These are phyloP conservation scores for Excalfactoria chinensis DNA, from an alignment of 2,113 vertebrate genomes.

Conservation along the genomic window DNA sequence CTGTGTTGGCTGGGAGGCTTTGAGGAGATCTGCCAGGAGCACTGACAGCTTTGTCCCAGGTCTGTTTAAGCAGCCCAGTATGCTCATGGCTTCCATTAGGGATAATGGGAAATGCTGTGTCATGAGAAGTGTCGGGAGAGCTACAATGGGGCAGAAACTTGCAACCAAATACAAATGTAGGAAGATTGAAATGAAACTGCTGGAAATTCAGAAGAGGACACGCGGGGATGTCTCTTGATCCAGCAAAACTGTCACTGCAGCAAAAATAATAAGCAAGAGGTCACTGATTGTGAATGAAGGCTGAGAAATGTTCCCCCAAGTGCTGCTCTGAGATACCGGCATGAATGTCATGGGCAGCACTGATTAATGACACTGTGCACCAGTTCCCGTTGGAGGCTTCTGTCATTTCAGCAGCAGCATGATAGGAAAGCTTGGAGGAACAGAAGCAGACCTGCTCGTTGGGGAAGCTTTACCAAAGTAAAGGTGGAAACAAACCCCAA, in stretches of 20 bases:
- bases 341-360: background rate
- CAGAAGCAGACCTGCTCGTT: background rate
- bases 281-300: conserved; percentile 20
- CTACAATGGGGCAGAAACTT: background rate
- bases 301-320: background rate
- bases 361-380: conserved; percentile 8
- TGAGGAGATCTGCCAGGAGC: background rate
- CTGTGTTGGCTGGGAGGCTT: background rate
- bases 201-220: background rate
- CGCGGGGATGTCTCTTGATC: background rate
- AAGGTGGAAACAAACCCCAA: background rate
- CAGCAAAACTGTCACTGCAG: background rate
- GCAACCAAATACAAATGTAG: background rate
- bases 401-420: background rate
- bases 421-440: background rate
- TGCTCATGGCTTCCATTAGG: background rate
- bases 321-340: background rate
- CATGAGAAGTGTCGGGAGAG: fast-evolving
- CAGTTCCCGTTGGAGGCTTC: background rate
- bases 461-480: background rate
- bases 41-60: background rate
- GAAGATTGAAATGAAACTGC: background rate
- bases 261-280: conserved; percentile 16
- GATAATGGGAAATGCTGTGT: background rate
- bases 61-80: background rate